These are phyloP conservation scores for Sebastes paucispinis DNA, from an alignment of 2,797 vertebrate species.

Conservation along the genomic window DNA sequence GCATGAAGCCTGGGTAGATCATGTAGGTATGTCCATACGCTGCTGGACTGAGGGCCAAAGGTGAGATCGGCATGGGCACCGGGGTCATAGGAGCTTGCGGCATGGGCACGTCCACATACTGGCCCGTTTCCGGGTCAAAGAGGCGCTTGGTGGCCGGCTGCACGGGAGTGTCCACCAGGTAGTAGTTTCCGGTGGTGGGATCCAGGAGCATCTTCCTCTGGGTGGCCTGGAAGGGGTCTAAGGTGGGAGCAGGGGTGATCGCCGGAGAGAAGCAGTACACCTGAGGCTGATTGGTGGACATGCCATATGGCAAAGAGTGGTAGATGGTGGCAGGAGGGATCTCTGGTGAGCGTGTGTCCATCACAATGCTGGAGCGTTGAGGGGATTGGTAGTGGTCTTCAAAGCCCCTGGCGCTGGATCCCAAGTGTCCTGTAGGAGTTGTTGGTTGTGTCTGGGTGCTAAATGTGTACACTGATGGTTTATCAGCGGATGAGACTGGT, in stretches of 20 bases:
- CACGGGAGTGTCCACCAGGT: slow-evolving; percentile 92
- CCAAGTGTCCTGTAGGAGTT: slow-evolving; percentile 35
- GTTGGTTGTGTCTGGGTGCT: not conserved
- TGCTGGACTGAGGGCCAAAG: slow-evolving; percentile 87
- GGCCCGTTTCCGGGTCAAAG: slow-evolving; percentile 95
- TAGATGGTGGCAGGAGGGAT: slow-evolving; percentile 83
- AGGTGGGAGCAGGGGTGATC: slow-evolving; percentile 67
- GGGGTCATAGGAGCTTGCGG: slow-evolving; percentile 80
- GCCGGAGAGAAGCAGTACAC: slow-evolving; percentile 87
- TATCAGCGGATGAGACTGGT: slow-evolving; percentile 38
- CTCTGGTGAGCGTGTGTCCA: slow-evolving; percentile 73
- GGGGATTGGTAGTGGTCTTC: slow-evolving; percentile 53
- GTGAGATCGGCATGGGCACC: slow-evolving; percentile 75
- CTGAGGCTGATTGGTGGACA: slow-evolving; percentile 80
- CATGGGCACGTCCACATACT: slow-evolving; percentile 94
- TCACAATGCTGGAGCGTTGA: slow-evolving; percentile 58
- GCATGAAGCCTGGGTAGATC: slow-evolving; percentile 90
- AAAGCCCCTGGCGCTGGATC: slow-evolving; percentile 32
- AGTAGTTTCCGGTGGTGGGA: slow-evolving; percentile 93
- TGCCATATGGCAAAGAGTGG: slow-evolving; percentile 82
- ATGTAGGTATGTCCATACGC: slow-evolving; percentile 90
- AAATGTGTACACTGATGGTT: slow-evolving; percentile 46
- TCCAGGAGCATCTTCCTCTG: slow-evolving; percentile 96
- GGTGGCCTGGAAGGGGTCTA: slow-evolving; percentile 85
- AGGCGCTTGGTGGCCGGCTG: slow-evolving; percentile 88